phyloP scores from a whole-genome alignment of 1,140 invertebrate genomes.

The Argopecten irradians region DNA sequence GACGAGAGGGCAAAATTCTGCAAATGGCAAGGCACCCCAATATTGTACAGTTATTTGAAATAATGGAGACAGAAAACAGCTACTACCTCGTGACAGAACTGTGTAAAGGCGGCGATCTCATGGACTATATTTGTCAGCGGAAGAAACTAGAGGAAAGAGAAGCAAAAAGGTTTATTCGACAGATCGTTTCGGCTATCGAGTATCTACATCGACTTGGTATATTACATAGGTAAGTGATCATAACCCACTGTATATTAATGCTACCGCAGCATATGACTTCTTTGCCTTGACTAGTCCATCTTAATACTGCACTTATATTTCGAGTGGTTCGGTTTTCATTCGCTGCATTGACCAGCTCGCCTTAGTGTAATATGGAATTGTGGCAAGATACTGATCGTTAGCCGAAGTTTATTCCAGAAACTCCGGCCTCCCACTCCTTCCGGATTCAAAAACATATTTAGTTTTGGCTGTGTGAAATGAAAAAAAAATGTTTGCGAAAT shows the following conservation, averaged over 20 bases:
- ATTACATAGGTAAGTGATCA: conserved; percentile 70
- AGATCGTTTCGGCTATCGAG: conserved; percentile 75
- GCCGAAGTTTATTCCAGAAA: too few relatives aligned
- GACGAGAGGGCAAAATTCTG: conserved; percentile 73
- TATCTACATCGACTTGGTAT: conserved; percentile 74
- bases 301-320: neutral
- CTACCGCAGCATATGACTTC: neutral
- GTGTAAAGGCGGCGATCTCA: conserved; percentile 74
- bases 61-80: conserved; percentile 76
- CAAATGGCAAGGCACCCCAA: conserved; percentile 74
- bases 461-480: too few relatives aligned
- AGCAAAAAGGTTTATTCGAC: conserved; percentile 71
- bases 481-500: too few relatives aligned
- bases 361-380: too few relatives aligned
- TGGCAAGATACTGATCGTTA: too few relatives aligned
- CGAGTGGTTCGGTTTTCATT: too few relatives aligned
- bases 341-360: too few relatives aligned
- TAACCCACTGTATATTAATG: neutral
- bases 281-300: neutral
- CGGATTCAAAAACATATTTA: too few relatives aligned
- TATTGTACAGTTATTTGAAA: conserved; percentile 72
- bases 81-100: conserved; percentile 76
- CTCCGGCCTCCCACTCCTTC: too few relatives aligned
- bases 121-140: conserved; percentile 73
- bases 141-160: conserved; percentile 71